phyloP scores from a whole-genome alignment of 2,797 vertebrate species.

The Micromesistius poutassou region DNA sequence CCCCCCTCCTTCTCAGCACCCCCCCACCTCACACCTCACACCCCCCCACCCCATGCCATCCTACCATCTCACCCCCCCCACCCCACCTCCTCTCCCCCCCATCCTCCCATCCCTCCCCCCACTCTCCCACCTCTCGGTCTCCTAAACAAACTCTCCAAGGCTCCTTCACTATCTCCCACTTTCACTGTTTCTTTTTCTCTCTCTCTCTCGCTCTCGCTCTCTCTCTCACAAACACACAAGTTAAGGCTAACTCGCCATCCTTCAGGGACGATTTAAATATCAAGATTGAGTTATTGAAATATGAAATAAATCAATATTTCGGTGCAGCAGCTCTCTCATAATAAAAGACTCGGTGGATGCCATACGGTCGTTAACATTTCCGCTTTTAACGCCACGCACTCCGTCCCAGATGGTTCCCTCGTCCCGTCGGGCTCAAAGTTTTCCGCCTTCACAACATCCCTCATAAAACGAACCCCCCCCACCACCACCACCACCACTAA shows the following conservation, averaged over 20 bases:
- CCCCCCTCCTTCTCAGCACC: not conserved
- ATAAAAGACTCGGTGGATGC: constrained; percentile 21
- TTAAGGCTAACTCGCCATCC: not conserved
- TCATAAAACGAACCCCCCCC: constrained; percentile 48
- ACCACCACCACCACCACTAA: constrained; percentile 10
- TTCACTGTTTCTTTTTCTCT: not conserved
- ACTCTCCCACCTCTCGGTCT: too few species aligned
- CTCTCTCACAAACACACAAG: constrained; percentile 13
- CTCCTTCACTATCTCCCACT: not conserved
- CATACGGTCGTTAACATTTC: constrained; percentile 71
- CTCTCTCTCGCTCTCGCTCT: not conserved
- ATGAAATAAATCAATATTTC: not conserved
- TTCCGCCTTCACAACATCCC: constrained; percentile 49
- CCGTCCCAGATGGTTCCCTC: constrained; percentile 61
- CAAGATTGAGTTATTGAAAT: constrained; percentile 5
- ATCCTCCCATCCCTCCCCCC: too few species aligned
- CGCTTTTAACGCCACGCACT: constrained; percentile 47
- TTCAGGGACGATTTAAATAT: not conserved
- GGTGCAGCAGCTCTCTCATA: not conserved
- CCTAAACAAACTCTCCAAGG: too few species aligned
- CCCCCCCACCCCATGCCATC: too few species aligned
- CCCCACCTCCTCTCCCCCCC: not conserved
- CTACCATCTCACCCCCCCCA: not conserved
- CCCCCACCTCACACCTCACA: not conserved
- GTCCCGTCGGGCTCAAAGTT: constrained; percentile 46